A percentile compares a stretch with the other conserved stretches of the same genome.
Conservation (phyloP, 2,888 invertebrate genomes). For the Thecophora atra region DNA sequence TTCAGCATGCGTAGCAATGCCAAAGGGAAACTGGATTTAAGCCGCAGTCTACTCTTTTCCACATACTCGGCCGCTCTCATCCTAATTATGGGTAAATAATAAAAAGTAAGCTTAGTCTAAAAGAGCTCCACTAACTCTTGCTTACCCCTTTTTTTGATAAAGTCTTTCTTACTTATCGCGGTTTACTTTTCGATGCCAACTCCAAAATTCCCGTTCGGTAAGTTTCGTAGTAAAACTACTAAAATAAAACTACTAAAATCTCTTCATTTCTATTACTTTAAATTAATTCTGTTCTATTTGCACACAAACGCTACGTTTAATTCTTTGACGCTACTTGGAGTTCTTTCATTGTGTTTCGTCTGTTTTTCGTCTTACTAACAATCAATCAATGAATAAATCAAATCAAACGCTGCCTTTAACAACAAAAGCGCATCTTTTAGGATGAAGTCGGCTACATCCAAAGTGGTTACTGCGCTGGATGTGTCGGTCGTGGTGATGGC, state of each 20-base stretch:
- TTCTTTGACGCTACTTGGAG: not conserved
- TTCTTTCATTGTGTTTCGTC: conserved; percentile 31
- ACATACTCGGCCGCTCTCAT: conserved; percentile 58
- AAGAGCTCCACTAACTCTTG: too few relatives aligned
- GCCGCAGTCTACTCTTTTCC: conserved; percentile 57
- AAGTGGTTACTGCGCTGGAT: conserved; percentile 65
- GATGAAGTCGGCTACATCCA: conserved; percentile 66
- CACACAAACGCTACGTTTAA: not conserved
- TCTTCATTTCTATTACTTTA: not conserved
- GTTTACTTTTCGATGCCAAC: conserved; percentile 62
- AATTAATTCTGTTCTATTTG: conserved; percentile 1
- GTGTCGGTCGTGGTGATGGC: conserved; percentile 64
- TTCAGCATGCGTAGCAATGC: conserved; percentile 55
- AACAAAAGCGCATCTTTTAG: conserved; percentile 65
- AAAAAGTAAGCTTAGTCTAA: not conserved
- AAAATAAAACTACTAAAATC: not conserved
- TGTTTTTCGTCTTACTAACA: conserved; percentile 29
- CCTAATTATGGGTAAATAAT: conserved; percentile 56
- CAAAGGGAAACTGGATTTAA: conserved; percentile 56
- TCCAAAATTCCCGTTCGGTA: conserved; percentile 62
- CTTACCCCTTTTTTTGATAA: conserved; percentile 7
- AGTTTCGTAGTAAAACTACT: conserved; percentile 44
- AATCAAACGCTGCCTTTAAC: conserved; percentile 26
- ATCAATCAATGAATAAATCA: conserved; percentile 12
- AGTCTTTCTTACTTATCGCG: conserved; percentile 62